phyloP scores from a whole-genome alignment of 1,140 invertebrate species.

The Dreissena rostriformis region DNA sequence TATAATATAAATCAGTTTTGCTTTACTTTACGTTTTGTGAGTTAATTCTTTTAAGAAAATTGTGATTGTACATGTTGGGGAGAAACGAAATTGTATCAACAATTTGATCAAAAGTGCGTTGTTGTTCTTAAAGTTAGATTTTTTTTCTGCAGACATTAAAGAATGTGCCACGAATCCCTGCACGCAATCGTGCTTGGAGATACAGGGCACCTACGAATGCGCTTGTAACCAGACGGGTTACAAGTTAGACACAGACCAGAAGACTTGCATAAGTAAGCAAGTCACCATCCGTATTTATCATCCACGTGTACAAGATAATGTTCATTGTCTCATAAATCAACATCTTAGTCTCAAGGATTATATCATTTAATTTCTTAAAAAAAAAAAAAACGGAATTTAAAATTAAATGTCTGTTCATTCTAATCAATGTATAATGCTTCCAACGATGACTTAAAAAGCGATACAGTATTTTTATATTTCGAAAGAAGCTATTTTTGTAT shows the following conservation, averaged over 20 bases:
- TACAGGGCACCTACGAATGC: conserved; percentile 46
- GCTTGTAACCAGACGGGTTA: conserved; percentile 23
- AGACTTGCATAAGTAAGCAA: conserved; percentile 28
- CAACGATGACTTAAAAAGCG: neutral
- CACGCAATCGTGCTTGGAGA: conserved; percentile 19
- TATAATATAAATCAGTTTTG: no score
- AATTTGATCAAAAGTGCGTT: no score
- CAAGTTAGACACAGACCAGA: neutral
- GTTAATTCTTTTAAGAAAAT: no score
- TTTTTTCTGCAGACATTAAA: neutral
- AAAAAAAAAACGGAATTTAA: neutral
- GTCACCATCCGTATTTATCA: no score
- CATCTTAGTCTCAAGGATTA: neutral
- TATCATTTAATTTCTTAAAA: neutral
- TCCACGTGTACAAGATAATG: neutral
- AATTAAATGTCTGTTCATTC: neutral
- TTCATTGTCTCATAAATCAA: neutral
- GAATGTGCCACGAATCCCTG: neutral
- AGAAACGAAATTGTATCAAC: no score
- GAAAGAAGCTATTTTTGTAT: neutral
- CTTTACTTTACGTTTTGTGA: no score
- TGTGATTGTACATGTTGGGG: no score
- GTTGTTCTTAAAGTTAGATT: no score
- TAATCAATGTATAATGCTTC: neutral
- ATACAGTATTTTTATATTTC: neutral